These are phyloP conservation scores for Leptatherina wallacei DNA, from an alignment of 2,797 vertebrate genomes.

Conservation along the genomic window DNA sequence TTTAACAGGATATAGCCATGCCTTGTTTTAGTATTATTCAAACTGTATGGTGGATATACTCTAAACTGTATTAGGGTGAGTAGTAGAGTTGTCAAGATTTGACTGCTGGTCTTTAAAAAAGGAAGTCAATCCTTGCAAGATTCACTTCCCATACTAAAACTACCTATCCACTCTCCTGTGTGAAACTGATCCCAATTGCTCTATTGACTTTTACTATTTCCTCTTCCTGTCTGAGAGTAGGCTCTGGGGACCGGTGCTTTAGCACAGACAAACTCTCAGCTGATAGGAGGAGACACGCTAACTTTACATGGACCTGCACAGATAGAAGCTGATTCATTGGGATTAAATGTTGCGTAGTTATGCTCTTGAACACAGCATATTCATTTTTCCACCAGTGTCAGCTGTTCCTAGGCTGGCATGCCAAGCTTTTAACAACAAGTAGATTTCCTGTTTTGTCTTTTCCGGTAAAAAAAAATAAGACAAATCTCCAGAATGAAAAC, in stretches of 20 bases:
- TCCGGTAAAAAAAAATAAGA: neutral
- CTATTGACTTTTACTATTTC: conserved; percentile 74
- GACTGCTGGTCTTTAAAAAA: conserved; percentile 54
- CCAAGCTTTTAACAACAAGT: neutral
- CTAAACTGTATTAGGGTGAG: conserved; percentile 14
- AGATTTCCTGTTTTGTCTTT: neutral
- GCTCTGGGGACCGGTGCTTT: conserved; percentile 59
- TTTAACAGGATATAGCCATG: conserved; percentile 40
- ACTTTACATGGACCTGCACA: conserved; percentile 56
- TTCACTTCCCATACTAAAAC: conserved; percentile 58
- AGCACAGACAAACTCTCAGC: conserved; percentile 53
- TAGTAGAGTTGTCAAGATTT: conserved; percentile 21
- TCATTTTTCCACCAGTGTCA: conserved; percentile 8
- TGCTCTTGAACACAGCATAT: conserved; percentile 14
- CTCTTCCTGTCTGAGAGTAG: conserved; percentile 70
- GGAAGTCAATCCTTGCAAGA: conserved; percentile 58
- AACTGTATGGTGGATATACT: conserved; percentile 17
- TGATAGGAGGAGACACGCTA: conserved; percentile 70
- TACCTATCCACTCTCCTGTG: conserved; percentile 43
- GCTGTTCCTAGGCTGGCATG: neutral
- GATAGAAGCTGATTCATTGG: conserved; percentile 37
- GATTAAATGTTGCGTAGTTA: conserved; percentile 27
- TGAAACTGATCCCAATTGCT: conserved; percentile 76
- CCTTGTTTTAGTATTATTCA: conserved; percentile 26
- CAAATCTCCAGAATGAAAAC: neutral